Evolutionary conservation across 2,797 vertebrate species (phyloP).

Genomic region (Spea hammondii): DNA sequence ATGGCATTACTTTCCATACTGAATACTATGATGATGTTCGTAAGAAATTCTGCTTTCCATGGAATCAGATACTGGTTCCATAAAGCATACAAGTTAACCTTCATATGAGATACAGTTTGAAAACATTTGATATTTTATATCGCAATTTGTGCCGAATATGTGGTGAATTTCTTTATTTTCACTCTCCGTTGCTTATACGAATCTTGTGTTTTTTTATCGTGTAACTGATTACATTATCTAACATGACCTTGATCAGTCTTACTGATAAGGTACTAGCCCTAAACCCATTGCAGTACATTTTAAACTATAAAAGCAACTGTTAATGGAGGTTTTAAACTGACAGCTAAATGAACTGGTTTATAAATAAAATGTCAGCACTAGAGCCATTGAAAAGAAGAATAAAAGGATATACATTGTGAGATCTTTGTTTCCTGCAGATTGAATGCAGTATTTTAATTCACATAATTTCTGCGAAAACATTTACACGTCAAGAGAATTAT

Average conservation of each 20-base stretch:
- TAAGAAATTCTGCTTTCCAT: no score
- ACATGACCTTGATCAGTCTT: conserved; percentile 27
- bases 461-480: conserved; percentile 17
- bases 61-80: no score
- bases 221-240: conserved; percentile 23
- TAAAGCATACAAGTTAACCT: no score
- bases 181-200: no score
- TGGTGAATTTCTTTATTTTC: no score
- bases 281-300: background rate
- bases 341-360: conserved; percentile 29
- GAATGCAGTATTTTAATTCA: conserved; percentile 23
- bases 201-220: background rate
- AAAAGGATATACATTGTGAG: conserved; percentile 17
- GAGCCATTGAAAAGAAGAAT: conserved; percentile 27
- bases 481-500: conserved; percentile 13
- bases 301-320: conserved; percentile 24
- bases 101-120: no score
- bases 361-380: conserved; percentile 39
- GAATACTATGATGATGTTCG: no score
- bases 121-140: no score
- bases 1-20: no score
- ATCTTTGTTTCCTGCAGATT: conserved; percentile 15
- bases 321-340: conserved; percentile 26
- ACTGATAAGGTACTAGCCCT: background rate
- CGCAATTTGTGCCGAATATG: no score